phyloP scores from a whole-genome alignment of 2,888 invertebrate species.

The Pecten maximus region DNA sequence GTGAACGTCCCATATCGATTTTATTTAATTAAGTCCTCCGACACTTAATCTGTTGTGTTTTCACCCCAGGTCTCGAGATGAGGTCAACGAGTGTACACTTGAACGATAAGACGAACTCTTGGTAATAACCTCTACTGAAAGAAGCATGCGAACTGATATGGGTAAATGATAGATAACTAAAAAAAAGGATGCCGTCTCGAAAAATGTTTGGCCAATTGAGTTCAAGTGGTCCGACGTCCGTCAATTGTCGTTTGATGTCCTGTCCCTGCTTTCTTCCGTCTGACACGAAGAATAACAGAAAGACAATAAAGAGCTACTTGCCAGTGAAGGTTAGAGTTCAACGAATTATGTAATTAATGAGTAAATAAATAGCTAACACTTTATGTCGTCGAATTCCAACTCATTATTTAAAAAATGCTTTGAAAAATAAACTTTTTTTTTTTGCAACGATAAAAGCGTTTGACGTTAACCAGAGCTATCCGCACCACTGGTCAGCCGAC shows the following conservation, averaged over 20 bases:
- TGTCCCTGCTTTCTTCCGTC: not conserved
- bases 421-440: not conserved
- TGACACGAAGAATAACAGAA: not conserved
- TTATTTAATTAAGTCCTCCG: not conserved
- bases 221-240: not conserved
- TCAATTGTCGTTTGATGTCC: not conserved
- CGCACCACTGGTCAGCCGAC: not conserved
- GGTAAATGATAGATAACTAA: not conserved
- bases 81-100: not conserved
- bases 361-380: not conserved
- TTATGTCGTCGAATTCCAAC: not conserved
- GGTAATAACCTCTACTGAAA: not conserved
- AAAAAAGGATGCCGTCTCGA: not conserved
- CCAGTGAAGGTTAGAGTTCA: not conserved
- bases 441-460: not conserved
- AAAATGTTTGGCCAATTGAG: not conserved
- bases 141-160: slow-evolving; percentile 6
- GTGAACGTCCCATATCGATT: not conserved
- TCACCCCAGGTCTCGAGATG: not conserved
- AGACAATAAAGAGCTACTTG: not conserved
- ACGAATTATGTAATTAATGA: not conserved
- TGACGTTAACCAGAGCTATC: not conserved
- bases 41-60: slow-evolving; percentile 1
- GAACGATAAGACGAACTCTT: not conserved
- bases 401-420: not conserved